These are phyloP conservation scores for Cottus gobio DNA, from an alignment of 2,113 vertebrate genomes.

Conservation along the genomic window DNA sequence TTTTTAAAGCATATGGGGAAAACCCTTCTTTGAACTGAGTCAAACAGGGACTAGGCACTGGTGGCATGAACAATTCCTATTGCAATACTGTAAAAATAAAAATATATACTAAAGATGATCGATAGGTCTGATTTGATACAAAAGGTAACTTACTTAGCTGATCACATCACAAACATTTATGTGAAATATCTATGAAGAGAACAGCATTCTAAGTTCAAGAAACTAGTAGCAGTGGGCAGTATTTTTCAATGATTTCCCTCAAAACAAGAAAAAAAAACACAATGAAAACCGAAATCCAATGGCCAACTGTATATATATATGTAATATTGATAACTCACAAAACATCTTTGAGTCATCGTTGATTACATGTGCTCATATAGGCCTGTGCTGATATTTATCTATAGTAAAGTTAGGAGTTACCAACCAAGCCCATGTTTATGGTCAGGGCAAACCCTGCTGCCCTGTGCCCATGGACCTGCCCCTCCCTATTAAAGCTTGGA, in stretches of 20 bases:
- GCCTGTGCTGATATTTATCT: neutral
- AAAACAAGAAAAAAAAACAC: neutral
- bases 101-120: neutral
- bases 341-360: neutral
- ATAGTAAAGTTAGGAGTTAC: neutral
- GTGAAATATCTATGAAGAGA: neutral
- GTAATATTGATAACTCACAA: neutral
- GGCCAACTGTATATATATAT: neutral
- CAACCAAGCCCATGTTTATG: conserved; percentile 23
- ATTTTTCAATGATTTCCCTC: too few relatives aligned
- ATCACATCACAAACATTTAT: neutral
- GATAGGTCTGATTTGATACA: neutral
- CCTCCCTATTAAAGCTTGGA: neutral
- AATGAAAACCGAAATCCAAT: neutral
- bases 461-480: neutral
- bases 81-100: neutral
- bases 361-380: neutral
- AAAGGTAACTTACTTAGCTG: neutral
- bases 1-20: neutral
- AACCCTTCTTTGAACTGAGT: neutral
- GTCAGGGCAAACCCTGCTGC: neutral
- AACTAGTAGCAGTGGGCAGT: neutral
- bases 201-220: neutral
- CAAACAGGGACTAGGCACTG: neutral
- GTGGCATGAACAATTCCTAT: neutral